Evolutionary conservation across 2,797 vertebrate genomes (phyloP).

Genomic region (Astyanax mexicanus): DNA sequence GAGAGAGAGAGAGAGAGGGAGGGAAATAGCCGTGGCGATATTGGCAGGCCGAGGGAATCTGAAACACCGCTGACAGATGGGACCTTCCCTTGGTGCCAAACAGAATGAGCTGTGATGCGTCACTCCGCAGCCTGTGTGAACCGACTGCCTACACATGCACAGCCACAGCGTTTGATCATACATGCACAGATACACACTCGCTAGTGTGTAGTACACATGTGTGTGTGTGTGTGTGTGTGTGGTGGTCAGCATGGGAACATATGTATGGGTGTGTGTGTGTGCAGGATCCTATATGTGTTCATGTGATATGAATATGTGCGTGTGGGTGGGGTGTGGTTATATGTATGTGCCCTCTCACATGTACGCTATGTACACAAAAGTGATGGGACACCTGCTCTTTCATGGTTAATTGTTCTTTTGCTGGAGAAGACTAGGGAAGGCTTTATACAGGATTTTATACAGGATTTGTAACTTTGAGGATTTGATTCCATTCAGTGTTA

Average conservation of each 20-base stretch:
- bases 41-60: conserved; percentile 46
- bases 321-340: neutral
- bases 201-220: neutral
- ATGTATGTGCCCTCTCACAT: too few relatives aligned
- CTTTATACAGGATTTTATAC: too few relatives aligned
- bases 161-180: conserved; percentile 38
- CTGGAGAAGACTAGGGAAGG: too few relatives aligned
- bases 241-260: neutral
- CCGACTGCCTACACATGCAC: conserved; percentile 46
- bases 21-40: conserved; percentile 40
- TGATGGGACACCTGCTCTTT: too few relatives aligned
- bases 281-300: neutral
- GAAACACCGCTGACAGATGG: conserved; percentile 59
- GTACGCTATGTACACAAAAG: too few relatives aligned
- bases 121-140: conserved; percentile 47
- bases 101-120: conserved; percentile 56
- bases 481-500: too few relatives aligned
- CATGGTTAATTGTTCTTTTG: too few relatives aligned
- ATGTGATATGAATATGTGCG: neutral
- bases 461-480: too few relatives aligned
- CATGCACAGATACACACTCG: too few relatives aligned
- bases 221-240: neutral
- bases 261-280: neutral
- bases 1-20: conserved; percentile 35
- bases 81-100: conserved; percentile 48